Conservation (phyloP, 2,113 vertebrate species). For the Syngnathoides biaculeatus region DNA sequence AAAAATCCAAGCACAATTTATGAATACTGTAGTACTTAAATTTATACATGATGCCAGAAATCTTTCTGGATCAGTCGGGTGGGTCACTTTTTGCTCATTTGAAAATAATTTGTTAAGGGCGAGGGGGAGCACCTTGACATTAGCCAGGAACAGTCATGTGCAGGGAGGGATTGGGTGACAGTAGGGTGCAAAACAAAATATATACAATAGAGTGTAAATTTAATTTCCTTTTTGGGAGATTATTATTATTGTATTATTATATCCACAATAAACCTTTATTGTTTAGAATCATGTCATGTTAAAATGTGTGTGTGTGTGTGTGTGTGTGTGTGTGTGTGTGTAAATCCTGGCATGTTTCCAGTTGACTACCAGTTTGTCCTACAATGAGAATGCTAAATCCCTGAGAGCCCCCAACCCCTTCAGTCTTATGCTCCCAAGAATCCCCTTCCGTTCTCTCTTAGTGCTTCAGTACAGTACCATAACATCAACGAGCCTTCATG, state of each 20-base stretch:
- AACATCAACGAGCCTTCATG: conserved; percentile 33
- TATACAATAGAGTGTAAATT: neutral
- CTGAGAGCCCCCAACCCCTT: conserved; percentile 13
- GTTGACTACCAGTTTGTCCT: conserved; percentile 36
- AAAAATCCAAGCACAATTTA: too few species aligned
- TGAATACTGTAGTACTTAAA: too few species aligned
- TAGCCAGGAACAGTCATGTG: too few species aligned
- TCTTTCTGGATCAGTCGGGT: too few species aligned
- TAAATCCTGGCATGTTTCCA: conserved; percentile 25
- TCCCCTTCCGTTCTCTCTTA: conserved; percentile 13
- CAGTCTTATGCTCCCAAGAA: neutral
- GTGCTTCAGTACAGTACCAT: conserved; percentile 25
- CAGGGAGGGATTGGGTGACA: too few species aligned
- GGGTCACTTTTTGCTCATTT: too few species aligned
- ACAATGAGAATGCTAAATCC: conserved; percentile 47
- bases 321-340: conserved; percentile 7
- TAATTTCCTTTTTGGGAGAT: neutral
- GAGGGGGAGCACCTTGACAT: too few species aligned
- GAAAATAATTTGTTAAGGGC: too few species aligned
- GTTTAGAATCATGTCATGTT: conserved; percentile 1
- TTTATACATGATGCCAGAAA: too few species aligned
- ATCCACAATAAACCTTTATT: neutral
- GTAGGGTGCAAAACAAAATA: neutral
- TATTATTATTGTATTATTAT: too few species aligned
- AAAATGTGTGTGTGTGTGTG: conserved; percentile 9